Base-by-base conservation (phyloP, 2,888 invertebrate species). In the Clistopyga incitator region DNA sequence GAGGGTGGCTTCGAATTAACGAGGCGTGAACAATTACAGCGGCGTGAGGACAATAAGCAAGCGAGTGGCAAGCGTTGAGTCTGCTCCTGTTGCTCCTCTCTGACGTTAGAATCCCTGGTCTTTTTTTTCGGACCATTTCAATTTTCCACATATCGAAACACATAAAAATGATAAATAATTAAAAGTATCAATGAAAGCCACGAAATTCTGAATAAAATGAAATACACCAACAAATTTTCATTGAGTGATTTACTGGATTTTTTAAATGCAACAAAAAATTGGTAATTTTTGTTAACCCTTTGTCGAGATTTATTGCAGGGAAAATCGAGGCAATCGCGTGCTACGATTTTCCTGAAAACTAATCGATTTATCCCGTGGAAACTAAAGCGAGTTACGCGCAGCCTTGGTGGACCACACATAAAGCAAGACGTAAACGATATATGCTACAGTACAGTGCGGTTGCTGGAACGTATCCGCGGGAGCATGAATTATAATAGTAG, bases 401-500 rank as follows among this genome's bases (percentile, higher is more conserved):
- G 52, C 3, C 52, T 20, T 20, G 23, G 50, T 18, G 50, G 47
- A 25, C 23, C 42, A 3, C 64, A 45, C 67, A 45, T 50, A 29
- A 50, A 45, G 13, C 18, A 29, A n/a, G 50, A 67, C 29, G 45
- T 47, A 29, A 25, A n/a, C 18, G 61, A 64, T 64, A 18, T 42
- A 29, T 50, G 47, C 45, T 20, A 54, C 20, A 54, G 52, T 54
- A 6, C 8, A 18, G 52, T 54, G 52, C 52, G 52, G 20, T 38
- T 18, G 52, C 52, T 54, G 52, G 13, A 18, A 56, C 38, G 54
- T 54, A 52, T 72, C 20, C 42, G 67, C 67, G 20, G 54, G 71
- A 50, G 23, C 56, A 47, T 81, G 29, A 77, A 72, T 77, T 76
- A 81, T 56, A 71, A 81, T 81, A 71, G 67, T 67, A 13, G 34